Evolutionary conservation across 2,113 vertebrate genomes (phyloP).

Genomic region (Oreochromis niloticus): DNA sequence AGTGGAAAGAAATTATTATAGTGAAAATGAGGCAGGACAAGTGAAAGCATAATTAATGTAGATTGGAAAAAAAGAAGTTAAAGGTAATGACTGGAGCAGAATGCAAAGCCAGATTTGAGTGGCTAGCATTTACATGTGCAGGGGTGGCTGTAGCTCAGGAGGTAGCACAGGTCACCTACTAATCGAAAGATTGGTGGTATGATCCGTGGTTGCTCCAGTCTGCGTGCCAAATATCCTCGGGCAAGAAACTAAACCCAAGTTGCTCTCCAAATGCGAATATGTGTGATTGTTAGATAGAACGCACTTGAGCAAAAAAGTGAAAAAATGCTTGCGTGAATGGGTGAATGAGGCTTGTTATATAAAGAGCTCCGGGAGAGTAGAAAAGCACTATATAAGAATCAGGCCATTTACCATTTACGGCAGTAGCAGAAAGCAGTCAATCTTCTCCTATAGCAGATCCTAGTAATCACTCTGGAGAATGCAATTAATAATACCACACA

Average conservation of each 20-base stretch:
- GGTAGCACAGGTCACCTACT: not conserved
- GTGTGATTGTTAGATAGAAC: not conserved
- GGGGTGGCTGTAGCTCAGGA: not conserved
- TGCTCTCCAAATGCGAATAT: not conserved
- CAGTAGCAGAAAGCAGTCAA: not conserved
- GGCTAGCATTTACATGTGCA: not conserved
- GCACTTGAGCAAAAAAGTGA: not conserved
- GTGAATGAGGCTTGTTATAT: not conserved
- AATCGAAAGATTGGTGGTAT: not conserved
- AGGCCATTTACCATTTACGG: not conserved
- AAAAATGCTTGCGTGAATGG: not conserved
- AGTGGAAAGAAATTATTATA: not conserved
- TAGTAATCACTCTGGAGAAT: not conserved
- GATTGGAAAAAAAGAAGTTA: not conserved
- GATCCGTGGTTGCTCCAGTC: accelerated
- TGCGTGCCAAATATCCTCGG: not conserved
- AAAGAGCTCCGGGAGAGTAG: not conserved
- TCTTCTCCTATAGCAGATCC: not conserved
- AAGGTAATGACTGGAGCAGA: not conserved
- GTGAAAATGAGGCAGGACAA: not conserved
- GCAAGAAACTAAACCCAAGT: not conserved
- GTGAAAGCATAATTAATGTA: not conserved
- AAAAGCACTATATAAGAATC: not conserved
- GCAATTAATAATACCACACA: not conserved
- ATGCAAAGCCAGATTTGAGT: not conserved